Conservation (phyloP, 1,140 invertebrate genomes). For the Brachionus asplanchnoidis region DNA sequence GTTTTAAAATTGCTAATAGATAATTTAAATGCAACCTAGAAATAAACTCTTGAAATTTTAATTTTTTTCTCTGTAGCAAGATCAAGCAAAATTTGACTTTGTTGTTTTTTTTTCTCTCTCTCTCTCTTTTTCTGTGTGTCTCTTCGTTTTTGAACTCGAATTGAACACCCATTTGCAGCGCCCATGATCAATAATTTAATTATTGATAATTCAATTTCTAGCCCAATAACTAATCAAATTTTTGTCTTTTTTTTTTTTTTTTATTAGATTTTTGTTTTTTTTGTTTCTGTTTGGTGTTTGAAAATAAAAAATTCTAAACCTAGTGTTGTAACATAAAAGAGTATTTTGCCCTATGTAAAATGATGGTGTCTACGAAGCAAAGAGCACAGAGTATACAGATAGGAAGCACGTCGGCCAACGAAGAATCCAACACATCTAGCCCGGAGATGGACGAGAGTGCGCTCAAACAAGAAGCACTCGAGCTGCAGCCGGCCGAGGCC, state of each 20-base stretch:
- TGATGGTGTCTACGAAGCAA: constrained; percentile 18
- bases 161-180: background rate
- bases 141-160: background rate
- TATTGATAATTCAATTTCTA: constrained; percentile 21
- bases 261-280: constrained; percentile 13
- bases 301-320: constrained; percentile 1
- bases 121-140: no score
- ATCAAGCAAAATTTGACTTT: background rate
- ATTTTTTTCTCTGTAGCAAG: background rate
- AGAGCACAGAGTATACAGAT: constrained; percentile 16
- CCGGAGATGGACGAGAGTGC: background rate
- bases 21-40: background rate
- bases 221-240: constrained; percentile 8
- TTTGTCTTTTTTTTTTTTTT: background rate
- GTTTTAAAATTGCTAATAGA: constrained; percentile 26
- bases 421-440: constrained; percentile 24
- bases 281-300: background rate
- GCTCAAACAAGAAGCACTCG: background rate
- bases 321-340: constrained; percentile 15
- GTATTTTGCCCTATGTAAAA: background rate
- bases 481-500: background rate
- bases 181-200: constrained; percentile 30
- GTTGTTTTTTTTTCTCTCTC: background rate
- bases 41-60: background rate
- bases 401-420: background rate